Evolutionary conservation across 2,113 vertebrate species (phyloP).

Genomic region (Illadopsis cleaveri): DNA sequence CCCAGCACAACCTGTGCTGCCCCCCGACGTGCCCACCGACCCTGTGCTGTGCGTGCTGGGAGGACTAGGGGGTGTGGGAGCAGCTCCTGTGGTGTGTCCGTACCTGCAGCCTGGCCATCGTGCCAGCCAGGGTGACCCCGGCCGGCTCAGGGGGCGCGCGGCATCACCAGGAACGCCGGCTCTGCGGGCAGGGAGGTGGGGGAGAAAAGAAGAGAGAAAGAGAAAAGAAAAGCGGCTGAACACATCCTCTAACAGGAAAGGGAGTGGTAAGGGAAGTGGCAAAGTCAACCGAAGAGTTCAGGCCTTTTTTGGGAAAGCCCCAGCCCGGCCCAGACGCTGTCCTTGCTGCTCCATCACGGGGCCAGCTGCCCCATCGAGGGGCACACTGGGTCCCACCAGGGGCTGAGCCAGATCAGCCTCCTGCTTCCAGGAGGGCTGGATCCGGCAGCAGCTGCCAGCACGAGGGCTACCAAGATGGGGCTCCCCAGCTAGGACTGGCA

Average conservation of each 20-base stretch:
- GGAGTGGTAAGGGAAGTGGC: slow-evolving; percentile 72
- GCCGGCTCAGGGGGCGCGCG: not conserved
- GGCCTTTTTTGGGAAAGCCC: slow-evolving; percentile 73
- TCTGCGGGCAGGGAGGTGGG: not conserved
- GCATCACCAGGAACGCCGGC: not conserved
- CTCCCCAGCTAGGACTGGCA: not conserved
- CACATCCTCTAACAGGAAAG: slow-evolving; percentile 70
- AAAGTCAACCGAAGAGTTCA: slow-evolving; percentile 54
- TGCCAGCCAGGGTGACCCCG: not conserved
- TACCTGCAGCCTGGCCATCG: slow-evolving; percentile 31
- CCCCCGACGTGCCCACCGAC: accelerated
- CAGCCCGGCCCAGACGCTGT: not conserved
- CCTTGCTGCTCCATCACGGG: not conserved
- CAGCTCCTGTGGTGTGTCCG: accelerated
- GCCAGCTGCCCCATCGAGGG: not conserved
- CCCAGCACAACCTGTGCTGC: not conserved
- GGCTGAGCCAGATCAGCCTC: not conserved
- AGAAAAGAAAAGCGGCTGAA: slow-evolving; percentile 16
- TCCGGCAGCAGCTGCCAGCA: accelerated
- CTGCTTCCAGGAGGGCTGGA: not conserved
- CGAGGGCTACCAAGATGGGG: not conserved
- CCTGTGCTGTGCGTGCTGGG: not conserved
- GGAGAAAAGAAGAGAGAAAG: slow-evolving; percentile 18
- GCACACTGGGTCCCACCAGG: not conserved
- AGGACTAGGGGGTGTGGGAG: not conserved